phyloP scores from a whole-genome alignment of 2,113 vertebrate genomes.

The Centropus bengalensis region DNA sequence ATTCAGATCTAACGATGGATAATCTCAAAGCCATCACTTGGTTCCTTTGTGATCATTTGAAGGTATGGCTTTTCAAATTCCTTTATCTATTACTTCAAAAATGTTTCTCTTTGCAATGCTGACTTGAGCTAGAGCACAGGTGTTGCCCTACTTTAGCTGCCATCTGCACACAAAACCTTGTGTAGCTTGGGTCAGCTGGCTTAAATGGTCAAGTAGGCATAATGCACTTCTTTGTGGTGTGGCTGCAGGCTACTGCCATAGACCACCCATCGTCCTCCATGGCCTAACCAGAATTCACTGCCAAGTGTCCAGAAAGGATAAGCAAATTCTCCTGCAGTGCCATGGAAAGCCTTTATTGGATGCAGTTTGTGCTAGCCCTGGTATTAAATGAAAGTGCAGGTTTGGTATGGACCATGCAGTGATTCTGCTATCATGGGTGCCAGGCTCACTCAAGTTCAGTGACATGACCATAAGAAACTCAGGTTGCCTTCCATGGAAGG shows the following conservation, averaged over 20 bases:
- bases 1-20: not conserved
- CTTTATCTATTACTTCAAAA: not conserved
- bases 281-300: not conserved
- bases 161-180: conserved; percentile 13
- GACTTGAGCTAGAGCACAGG: conserved; percentile 20
- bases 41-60: not conserved
- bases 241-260: not conserved
- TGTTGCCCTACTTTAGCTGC: conserved; percentile 48
- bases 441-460: not conserved
- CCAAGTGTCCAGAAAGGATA: not conserved
- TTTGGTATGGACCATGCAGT: not conserved
- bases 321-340: not conserved
- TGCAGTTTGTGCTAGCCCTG: not conserved
- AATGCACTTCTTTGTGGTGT: not conserved
- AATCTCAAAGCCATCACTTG: not conserved
- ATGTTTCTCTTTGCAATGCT: not conserved
- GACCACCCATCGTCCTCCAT: not conserved
- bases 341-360: not conserved
- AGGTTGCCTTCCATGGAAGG: not conserved
- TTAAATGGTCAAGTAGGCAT: not conserved
- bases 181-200: not conserved
- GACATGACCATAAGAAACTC: not conserved
- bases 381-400: accelerated
- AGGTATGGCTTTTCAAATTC: not conserved
- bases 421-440: not conserved